A percentile compares a stretch with the other conserved stretches of the same genome.
Conservation (phyloP, 2,888 invertebrate species). For the Macrosiphum euphorbiae region DNA sequence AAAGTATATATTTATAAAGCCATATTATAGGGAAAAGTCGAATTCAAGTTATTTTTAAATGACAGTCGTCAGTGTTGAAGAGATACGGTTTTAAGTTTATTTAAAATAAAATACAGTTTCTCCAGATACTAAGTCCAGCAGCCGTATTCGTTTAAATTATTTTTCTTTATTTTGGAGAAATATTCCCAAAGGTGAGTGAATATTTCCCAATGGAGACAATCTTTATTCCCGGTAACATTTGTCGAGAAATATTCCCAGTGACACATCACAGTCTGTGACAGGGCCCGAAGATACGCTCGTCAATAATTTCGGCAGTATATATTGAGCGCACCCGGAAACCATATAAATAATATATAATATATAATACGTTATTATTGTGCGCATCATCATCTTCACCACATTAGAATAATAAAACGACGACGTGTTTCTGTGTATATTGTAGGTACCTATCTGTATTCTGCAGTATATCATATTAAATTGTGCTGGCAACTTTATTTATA, state of each 20-base stretch:
- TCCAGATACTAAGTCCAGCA: background rate
- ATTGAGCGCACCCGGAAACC: background rate
- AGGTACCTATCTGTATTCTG: background rate
- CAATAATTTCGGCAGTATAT: background rate
- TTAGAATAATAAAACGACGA: background rate
- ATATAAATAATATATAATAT: background rate
- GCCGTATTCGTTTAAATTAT: background rate
- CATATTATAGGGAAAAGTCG: background rate
- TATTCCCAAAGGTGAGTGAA: background rate
- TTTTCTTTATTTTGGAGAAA: background rate
- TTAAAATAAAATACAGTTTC: background rate
- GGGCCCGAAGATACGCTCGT: background rate
- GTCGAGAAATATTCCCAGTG: background rate
- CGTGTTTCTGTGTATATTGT: background rate
- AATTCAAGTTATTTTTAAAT: background rate
- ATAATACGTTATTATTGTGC: background rate
- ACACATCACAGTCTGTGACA: background rate
- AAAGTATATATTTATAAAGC: background rate
- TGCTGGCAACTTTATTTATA: background rate
- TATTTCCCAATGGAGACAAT: background rate
- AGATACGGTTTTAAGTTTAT: background rate
- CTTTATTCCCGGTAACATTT: background rate
- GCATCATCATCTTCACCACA: background rate
- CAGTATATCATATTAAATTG: background rate
- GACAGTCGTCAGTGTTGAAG: background rate